phyloP scores from a whole-genome alignment of 2,888 invertebrate species.

The Pomacea canaliculata region DNA sequence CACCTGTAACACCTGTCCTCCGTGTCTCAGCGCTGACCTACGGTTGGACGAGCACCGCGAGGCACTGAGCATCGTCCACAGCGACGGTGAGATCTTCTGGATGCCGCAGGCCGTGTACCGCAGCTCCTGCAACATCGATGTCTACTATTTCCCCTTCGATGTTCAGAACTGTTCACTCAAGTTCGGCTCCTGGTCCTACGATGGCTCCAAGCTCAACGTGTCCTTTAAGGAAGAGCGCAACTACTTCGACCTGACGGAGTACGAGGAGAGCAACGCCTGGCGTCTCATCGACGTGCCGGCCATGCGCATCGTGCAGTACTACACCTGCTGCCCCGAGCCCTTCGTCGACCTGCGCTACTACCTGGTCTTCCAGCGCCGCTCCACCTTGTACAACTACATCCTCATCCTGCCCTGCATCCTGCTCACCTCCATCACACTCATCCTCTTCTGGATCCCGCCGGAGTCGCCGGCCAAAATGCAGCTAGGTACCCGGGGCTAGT shows the following conservation, averaged over 20 bases:
- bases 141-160: slow-evolving; percentile 69
- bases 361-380: slow-evolving; percentile 56
- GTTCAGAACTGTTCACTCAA: slow-evolving; percentile 67
- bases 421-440: slow-evolving; percentile 69
- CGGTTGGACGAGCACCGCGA: slow-evolving; percentile 67
- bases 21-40: slow-evolving; percentile 65
- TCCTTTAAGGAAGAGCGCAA: slow-evolving; percentile 46
- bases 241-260: slow-evolving; percentile 58
- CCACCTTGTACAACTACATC: slow-evolving; percentile 68
- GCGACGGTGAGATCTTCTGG: slow-evolving; percentile 59
- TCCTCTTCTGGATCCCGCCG: slow-evolving; percentile 71
- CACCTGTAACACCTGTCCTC: too few species aligned
- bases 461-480: slow-evolving; percentile 71
- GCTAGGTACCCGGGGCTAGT: slow-evolving; percentile 58
- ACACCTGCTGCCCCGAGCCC: slow-evolving; percentile 60
- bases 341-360: slow-evolving; percentile 65
- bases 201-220: slow-evolving; percentile 62
- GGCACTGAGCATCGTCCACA: slow-evolving; percentile 63
- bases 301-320: slow-evolving; percentile 16
- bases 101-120: slow-evolving; percentile 67
- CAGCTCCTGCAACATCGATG: slow-evolving; percentile 68
- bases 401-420: slow-evolving; percentile 70
- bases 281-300: slow-evolving; percentile 59
- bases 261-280: slow-evolving; percentile 69
- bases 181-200: slow-evolving; percentile 69